phyloP scores from a whole-genome alignment of 2,888 invertebrate genomes.

The Drosophila suboccidentalis region DNA sequence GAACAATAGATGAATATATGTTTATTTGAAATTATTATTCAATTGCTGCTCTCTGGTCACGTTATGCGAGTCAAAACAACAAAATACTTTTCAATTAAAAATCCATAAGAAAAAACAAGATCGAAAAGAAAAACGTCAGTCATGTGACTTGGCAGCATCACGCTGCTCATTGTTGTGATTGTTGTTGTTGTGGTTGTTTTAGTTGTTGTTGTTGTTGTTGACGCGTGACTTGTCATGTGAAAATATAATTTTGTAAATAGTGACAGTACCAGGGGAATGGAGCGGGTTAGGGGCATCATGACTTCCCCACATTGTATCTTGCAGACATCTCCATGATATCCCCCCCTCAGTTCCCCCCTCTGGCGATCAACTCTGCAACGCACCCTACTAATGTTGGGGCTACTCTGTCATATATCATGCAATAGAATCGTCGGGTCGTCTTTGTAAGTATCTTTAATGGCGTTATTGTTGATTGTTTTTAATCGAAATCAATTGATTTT shows the following conservation, averaged over 20 bases:
- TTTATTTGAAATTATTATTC: conserved; percentile 27
- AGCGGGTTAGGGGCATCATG: not conserved
- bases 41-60: conserved; percentile 64
- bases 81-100: conserved; percentile 78
- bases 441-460: conserved; percentile 51
- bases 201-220: conserved; percentile 24
- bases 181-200: conserved; percentile 27
- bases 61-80: conserved; percentile 64
- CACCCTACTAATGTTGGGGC: conserved; percentile 5
- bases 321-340: conserved; percentile 1
- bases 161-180: conserved; percentile 40
- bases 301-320: not conserved
- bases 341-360: not conserved
- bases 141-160: conserved; percentile 72
- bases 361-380: conserved; percentile 18
- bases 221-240: conserved; percentile 48
- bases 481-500: conserved; percentile 77
- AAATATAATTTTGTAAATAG: conserved; percentile 51
- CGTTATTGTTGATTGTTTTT: conserved; percentile 72
- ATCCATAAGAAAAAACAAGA: conserved; percentile 62
- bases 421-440: conserved; percentile 16
- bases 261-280: conserved; percentile 7
- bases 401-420: conserved; percentile 35
- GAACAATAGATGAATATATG: not conserved
- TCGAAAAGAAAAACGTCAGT: conserved; percentile 47